phyloP scores from a whole-genome alignment of 2,797 vertebrate species.

The Helostoma temminkii region DNA sequence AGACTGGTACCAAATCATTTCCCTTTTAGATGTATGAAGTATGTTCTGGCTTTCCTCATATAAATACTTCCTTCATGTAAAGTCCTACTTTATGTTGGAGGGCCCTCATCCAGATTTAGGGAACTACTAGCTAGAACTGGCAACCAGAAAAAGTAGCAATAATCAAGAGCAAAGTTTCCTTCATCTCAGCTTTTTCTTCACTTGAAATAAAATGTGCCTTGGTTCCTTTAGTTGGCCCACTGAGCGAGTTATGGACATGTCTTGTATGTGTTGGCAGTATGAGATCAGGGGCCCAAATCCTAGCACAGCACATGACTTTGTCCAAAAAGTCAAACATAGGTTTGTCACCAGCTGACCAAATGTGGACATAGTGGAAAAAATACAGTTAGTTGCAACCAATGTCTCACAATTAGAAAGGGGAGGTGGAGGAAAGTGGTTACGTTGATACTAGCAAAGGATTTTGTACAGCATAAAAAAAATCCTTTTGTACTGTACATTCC shows the following conservation, averaged over 20 bases:
- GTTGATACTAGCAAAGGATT: slow-evolving; percentile 22
- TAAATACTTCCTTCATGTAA: slow-evolving; percentile 29
- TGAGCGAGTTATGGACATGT: slow-evolving; percentile 71
- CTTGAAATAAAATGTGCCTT: slow-evolving; percentile 32
- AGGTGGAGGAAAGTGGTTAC: slow-evolving; percentile 15
- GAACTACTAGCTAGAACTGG: slow-evolving; percentile 35
- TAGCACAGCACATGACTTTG: slow-evolving; percentile 70
- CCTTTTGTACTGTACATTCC: slow-evolving; percentile 32
- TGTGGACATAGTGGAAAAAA: slow-evolving; percentile 49
- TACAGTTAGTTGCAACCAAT: background rate
- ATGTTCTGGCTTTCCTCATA: slow-evolving; percentile 72
- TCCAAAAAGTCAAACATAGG: slow-evolving; percentile 73
- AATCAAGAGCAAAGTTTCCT: slow-evolving; percentile 30
- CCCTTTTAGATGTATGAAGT: slow-evolving; percentile 63
- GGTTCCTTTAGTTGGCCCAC: slow-evolving; percentile 38
- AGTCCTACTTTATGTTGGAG: slow-evolving; percentile 43
- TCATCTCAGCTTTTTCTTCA: slow-evolving; percentile 50
- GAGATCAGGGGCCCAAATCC: slow-evolving; percentile 57
- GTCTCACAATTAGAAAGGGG: slow-evolving; percentile 14
- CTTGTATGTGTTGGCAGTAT: slow-evolving; percentile 77
- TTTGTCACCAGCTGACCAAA: slow-evolving; percentile 56
- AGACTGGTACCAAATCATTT: slow-evolving; percentile 57
- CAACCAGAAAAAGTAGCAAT: slow-evolving; percentile 43
- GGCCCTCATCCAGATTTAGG: slow-evolving; percentile 11
- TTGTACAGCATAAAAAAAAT: slow-evolving; percentile 43